phyloP scores from a whole-genome alignment of 2,797 vertebrate genomes.

The Amblyopsis hoosieri region DNA sequence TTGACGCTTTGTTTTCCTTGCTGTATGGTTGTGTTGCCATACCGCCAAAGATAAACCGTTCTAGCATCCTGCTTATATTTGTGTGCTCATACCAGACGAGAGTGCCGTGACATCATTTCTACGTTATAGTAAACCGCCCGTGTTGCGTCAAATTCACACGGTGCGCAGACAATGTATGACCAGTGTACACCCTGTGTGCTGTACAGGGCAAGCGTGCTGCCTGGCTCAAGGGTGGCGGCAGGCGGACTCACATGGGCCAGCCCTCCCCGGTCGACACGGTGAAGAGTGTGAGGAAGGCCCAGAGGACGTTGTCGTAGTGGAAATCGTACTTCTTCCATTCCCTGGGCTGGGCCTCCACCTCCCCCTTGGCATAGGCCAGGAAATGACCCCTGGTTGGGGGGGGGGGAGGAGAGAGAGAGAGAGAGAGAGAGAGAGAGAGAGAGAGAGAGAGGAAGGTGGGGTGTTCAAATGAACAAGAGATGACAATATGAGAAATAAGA shows the following conservation, averaged over 20 bases:
- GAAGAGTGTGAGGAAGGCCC: slow-evolving; percentile 96
- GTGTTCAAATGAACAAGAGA: background rate
- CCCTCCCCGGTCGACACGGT: slow-evolving; percentile 98
- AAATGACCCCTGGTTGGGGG: slow-evolving; percentile 87
- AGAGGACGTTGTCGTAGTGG: slow-evolving; percentile 96
- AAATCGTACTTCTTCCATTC: slow-evolving; percentile 98
- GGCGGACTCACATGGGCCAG: slow-evolving; percentile 91
- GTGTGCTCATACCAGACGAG: too few species aligned
- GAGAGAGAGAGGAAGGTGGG: background rate
- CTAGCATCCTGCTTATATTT: too few species aligned
- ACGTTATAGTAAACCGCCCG: too few species aligned
- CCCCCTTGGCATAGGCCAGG: slow-evolving; percentile 87
- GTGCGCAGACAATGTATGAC: too few species aligned
- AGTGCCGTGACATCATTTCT: too few species aligned
- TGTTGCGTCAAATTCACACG: too few species aligned
- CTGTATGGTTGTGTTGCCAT: too few species aligned
- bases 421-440: background rate
- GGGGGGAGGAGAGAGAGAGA: background rate
- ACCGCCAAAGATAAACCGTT: too few species aligned
- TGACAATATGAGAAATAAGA: background rate
- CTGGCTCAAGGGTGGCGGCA: background rate
- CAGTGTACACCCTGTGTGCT: too few species aligned
- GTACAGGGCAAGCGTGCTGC: background rate
- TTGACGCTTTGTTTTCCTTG: too few species aligned
- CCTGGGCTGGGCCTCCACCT: slow-evolving; percentile 86